Base-by-base conservation (phyloP, 2,888 invertebrate species). In the Agrotis ipsilon region DNA sequence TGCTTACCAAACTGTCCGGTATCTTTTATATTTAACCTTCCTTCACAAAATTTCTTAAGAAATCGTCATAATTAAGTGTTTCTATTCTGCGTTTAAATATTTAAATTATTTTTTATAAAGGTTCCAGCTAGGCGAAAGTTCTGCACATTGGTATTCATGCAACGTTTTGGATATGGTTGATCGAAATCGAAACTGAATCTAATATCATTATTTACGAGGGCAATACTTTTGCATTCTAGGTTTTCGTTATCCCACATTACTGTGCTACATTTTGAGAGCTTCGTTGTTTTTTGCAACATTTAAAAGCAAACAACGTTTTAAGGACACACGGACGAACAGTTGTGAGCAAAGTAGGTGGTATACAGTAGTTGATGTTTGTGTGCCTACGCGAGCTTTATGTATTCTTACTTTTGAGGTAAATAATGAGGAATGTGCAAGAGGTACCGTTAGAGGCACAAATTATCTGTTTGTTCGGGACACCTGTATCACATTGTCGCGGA, bases 221-320 rank as follows among this genome's bases (percentile, higher is more conserved):
- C 74, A 60, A 24, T 52, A 60, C 45, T 62, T 76, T 68, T 45
- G 77, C 24, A 76, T 79, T 82, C 71, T 60, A 79, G 21, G 60
- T 61, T 70, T 71, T 70, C 67, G n/a, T 54, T 72, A 72, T 72
- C 52, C 81, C 27, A 74, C 48, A 76, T 68, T 24, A n/a, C 27
- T 78, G 73, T 59, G 59, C 80, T 72, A 82, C 69, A 79, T 80
- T 70, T 39, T 78, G 46, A 72, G 62, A n/a, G 57, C 60, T 64
- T 79, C 75, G 83, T 80, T 75, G 75, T 72, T 77, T 73, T 81
- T 83, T 79, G 73, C 83, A 84, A 84, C 89, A 91, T 92, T 92
- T 86, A 88, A 84, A 92, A 90, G 88, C 92, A 90, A 89, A 88
- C 87, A 91, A 82, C 91, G 92, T 92, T 90, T 91, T 88, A 85